Conservation (phyloP, 1,140 invertebrate genomes). For the Ceratitis capitata region DNA sequence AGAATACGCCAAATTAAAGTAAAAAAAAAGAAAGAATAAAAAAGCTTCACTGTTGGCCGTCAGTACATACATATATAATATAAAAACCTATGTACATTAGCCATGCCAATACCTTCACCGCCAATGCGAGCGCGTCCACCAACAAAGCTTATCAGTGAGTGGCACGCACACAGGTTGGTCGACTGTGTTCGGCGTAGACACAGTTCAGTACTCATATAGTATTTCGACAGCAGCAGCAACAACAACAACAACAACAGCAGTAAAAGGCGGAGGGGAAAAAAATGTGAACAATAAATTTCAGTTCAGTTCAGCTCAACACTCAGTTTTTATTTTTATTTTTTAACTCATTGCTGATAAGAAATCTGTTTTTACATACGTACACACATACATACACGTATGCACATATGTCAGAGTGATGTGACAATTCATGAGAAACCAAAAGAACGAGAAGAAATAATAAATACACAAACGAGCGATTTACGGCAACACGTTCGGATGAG, state of each 20-base stretch:
- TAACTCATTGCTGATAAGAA: not conserved
- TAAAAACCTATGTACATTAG: no score
- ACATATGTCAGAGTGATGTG: not conserved
- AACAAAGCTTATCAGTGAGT: not conserved
- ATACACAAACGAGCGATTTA: not conserved
- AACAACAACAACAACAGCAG: not conserved
- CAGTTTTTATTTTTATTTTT: no score
- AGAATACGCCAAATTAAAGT: not conserved
- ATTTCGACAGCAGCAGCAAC: not conserved
- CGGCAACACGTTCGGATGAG: not conserved
- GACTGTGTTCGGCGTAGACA: not conserved
- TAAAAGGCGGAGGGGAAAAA: no score
- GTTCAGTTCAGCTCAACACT: not conserved
- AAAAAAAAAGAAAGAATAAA: no score
- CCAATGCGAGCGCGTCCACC: not conserved
- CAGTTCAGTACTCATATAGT: not conserved
- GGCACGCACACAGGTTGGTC: not conserved
- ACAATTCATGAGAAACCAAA: not conserved
- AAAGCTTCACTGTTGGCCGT: no score
- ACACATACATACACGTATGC: no score
- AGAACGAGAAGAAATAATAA: no score
- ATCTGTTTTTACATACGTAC: slow-evolving; percentile 1
- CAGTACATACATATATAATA: no score
- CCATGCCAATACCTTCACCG: no score
- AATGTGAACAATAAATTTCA: not conserved